Base-by-base conservation (phyloP, 2,113 vertebrate genomes). In the Melanotaenia duboulayi region DNA sequence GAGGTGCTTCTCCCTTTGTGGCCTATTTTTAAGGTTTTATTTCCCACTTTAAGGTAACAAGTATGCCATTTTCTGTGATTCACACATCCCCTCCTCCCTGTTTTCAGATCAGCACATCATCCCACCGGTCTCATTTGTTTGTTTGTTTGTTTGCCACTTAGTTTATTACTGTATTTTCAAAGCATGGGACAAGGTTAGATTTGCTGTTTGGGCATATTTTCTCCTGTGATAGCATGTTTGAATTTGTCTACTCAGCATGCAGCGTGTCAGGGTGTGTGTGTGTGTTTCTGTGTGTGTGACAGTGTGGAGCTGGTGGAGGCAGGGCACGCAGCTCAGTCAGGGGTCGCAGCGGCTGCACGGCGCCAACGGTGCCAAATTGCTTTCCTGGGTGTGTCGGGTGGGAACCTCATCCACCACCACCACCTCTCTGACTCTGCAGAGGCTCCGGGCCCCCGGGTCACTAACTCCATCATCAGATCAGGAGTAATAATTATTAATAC, bases 231-330 rank as follows among this genome's bases (percentile, higher is more conserved):
- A 90, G 94, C 93, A 93, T 92, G 90, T 94, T 94, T 91, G 71
- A 81, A 92, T 92, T 82, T 93, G 93, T 93, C 92, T 74, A 93
- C 88, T 94, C 93, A 94, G 93, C 94, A 93, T 61, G 81, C 79
- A 17, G 86, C 87, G 62, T 92, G 92, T 94, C 90, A 92, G 90
- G 32, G 75, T 83, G 61, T 72, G 84, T 74, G 85, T 77, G 77
- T 85, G 77, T 85, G 90, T 51, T 78, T 63, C 81, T 65, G 81
- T 74, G 61, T 80, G 44, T 65, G 71, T 83, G 86, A 87, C 84
- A 75, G 76, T 46, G 67, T 55, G 88, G 73, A 88, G 89, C 82
- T 51, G 46, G 66, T 74, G 82, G 87, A 87, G 84, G 81, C 69
- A 65, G 77, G 71, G 52, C 63, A 55, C 69, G 39, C 61, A 28